These are phyloP conservation scores for Phallusia fumigata DNA, from an alignment of 23 tunicate genomes.

Conservation along the genomic window DNA sequence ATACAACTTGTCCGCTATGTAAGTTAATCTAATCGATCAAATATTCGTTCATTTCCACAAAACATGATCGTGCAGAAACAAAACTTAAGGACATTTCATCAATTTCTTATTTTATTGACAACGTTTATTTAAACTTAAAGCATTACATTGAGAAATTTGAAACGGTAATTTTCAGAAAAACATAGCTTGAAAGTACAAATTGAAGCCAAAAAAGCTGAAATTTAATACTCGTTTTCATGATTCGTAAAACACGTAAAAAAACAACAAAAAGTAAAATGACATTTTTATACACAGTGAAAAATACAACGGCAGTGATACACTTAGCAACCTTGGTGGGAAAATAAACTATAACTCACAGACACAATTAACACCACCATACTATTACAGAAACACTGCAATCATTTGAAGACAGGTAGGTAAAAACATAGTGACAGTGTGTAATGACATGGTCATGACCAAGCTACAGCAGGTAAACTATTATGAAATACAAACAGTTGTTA, in stretches of 20 bases:
- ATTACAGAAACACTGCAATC: background rate
- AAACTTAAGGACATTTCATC: background rate
- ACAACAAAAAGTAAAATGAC: too few species aligned
- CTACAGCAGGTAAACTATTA: background rate
- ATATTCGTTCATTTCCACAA: background rate
- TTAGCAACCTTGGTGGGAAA: background rate
- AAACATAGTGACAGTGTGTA: background rate
- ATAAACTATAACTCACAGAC: background rate
- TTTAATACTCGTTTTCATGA: too few species aligned
- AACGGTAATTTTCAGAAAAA: too few species aligned
- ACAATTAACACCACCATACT: background rate
- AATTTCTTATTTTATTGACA: background rate
- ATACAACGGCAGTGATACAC: background rate
- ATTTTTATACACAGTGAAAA: background rate
- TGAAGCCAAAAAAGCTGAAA: too few species aligned
- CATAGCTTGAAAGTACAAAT: too few species aligned
- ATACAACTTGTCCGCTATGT: background rate
- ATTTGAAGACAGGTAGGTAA: background rate
- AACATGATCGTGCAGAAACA: background rate
- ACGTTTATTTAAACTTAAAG: too few species aligned
- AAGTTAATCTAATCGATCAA: background rate
- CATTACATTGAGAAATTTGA: too few species aligned
- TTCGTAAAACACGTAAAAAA: too few species aligned
- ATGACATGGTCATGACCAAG: background rate
- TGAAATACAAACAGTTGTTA: background rate